Evolutionary conservation across 2,888 invertebrate genomes (phyloP).

Genomic region (Eledone cirrhosa): DNA sequence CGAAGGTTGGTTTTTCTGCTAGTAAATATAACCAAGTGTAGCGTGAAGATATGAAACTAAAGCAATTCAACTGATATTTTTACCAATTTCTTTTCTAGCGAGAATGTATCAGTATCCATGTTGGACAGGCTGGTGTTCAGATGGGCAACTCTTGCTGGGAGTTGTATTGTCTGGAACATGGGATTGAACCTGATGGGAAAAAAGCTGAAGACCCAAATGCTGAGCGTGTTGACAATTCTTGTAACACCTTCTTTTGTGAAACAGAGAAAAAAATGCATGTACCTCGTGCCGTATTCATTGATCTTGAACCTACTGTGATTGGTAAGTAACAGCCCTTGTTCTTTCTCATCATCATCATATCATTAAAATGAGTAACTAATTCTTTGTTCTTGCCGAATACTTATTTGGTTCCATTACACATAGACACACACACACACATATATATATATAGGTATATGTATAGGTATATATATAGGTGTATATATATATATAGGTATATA

Average conservation of each 20-base stretch:
- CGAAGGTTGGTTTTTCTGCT: too few species aligned
- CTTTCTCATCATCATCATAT: neutral
- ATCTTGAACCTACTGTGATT: slow-evolving; percentile 95
- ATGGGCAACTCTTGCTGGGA: slow-evolving; percentile 72
- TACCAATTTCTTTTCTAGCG: slow-evolving; percentile 55
- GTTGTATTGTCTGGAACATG: slow-evolving; percentile 71
- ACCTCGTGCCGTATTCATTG: slow-evolving; percentile 90
- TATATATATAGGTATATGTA: neutral
- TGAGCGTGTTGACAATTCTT: slow-evolving; percentile 79
- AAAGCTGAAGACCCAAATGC: slow-evolving; percentile 82
- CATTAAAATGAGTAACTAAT: neutral
- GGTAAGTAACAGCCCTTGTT: slow-evolving; percentile 69
- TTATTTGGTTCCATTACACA: neutral
- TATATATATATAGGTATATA: too few species aligned
- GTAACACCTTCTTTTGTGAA: slow-evolving; percentile 81
- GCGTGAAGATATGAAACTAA: too few species aligned
- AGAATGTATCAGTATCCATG: slow-evolving; percentile 69
- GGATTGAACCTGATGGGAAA: slow-evolving; percentile 69
- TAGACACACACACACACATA: neutral
- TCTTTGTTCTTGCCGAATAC: neutral
- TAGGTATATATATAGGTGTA: neutral
- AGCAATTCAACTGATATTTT: neutral
- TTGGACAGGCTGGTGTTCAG: slow-evolving; percentile 70
- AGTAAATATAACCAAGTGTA: too few species aligned
- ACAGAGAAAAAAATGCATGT: slow-evolving; percentile 96